phyloP scores from a whole-genome alignment of 2,113 vertebrate genomes.

The Ptilonorhynchus violaceus region DNA sequence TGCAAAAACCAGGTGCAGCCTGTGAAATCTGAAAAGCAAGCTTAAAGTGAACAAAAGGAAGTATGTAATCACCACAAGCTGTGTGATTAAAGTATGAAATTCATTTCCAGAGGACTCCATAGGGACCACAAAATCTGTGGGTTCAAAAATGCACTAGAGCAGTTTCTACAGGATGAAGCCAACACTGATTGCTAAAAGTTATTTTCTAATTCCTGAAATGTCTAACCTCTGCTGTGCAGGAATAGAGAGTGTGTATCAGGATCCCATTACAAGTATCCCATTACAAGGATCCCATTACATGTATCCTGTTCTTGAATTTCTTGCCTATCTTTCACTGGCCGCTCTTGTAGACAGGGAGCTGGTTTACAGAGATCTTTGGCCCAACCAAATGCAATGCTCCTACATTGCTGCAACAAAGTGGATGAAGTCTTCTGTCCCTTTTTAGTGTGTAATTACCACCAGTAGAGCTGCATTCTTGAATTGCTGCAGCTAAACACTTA shows the following conservation, averaged over 20 bases:
- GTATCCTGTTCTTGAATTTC: neutral
- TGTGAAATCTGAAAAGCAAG: neutral
- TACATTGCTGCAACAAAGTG: neutral
- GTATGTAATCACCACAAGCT: neutral
- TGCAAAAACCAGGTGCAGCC: neutral
- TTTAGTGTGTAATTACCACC: neutral
- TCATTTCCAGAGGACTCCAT: neutral
- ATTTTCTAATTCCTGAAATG: neutral
- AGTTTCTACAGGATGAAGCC: neutral
- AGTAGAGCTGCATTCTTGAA: neutral
- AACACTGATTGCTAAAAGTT: neutral
- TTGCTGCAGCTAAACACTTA: neutral
- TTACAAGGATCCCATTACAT: neutral
- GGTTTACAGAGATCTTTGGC: neutral
- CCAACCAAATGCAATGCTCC: neutral
- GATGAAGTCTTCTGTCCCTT: neutral
- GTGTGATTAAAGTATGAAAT: neutral
- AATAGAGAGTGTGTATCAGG: neutral
- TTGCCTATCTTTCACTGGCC: neutral
- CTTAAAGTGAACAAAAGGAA: neutral
- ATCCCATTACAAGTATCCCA: neutral
- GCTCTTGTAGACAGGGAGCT: neutral
- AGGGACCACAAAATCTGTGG: neutral
- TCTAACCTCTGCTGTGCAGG: neutral
- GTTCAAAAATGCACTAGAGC: neutral